A percentile compares a stretch with the other conserved stretches of the same genome.
phyloP scores from a whole-genome alignment of 2,113 vertebrate species.

The Osmerus eperlanus region DNA sequence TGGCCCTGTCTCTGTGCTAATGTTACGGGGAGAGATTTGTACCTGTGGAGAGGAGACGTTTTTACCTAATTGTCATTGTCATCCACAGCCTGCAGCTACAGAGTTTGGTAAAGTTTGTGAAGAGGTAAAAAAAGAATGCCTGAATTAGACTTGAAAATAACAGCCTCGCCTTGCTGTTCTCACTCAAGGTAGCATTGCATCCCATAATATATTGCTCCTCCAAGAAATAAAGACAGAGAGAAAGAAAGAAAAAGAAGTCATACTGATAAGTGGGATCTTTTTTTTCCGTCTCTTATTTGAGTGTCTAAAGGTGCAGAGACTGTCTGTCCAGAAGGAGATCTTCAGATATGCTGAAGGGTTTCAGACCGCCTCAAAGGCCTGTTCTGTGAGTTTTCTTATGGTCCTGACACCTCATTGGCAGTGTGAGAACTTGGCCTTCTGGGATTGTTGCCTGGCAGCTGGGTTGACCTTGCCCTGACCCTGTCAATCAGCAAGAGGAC shows the following conservation, averaged over 20 bases:
- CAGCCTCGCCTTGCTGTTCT: not conserved
- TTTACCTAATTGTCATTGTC: constrained; percentile 12
- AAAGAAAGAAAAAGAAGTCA: too few relatives aligned
- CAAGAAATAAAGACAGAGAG: not conserved
- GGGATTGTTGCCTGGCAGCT: constrained; percentile 35
- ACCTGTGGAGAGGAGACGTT: constrained; percentile 6
- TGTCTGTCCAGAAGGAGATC: constrained; percentile 34
- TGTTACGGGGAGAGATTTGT: constrained; percentile 8
- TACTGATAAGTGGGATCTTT: not conserved
- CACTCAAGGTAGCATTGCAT: not conserved
- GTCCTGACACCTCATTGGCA: constrained; percentile 29
- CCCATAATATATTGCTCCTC: constrained; percentile 22
- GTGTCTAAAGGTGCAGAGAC: constrained; percentile 9
- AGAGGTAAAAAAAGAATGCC: not conserved
- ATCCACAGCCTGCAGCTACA: not conserved
- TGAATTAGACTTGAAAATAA: not conserved
- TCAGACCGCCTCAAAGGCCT: constrained; percentile 30
- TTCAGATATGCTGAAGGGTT: constrained; percentile 40
- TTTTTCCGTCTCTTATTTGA: not conserved
- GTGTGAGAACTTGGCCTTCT: constrained; percentile 12
- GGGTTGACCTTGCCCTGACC: constrained; percentile 13
- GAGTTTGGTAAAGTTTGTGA: not conserved
- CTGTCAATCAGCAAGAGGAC: constrained; percentile 23
- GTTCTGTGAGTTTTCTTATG: constrained; percentile 25
- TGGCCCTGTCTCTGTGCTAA: constrained; percentile 30